Evolutionary conservation across 1,140 invertebrate genomes (phyloP), one percentile per base, ranked within the genome.

Genomic region (Branchinecta lindahli): DNA sequence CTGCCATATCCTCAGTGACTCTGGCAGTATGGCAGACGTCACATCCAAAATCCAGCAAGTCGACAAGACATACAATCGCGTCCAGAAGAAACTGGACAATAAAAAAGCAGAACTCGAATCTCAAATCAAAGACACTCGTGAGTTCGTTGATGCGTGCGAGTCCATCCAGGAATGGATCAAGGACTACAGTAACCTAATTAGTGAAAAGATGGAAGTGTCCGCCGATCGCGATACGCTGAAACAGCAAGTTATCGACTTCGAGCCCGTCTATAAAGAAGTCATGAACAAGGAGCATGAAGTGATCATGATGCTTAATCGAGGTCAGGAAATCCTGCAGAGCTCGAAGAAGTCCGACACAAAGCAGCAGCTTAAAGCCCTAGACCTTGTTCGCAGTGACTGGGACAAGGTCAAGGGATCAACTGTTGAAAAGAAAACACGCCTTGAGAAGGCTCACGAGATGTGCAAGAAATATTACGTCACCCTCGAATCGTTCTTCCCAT

Each of bases 301-400:
- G 0, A 92, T 94, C 72, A 93, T 95, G 89, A 81, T 96, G 6
- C 79, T 96, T 20, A 93, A 95, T 75, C 95, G 94, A 80, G 94
- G 93, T 73, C 82, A 86, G 70, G 89, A 91, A 74, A 82, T 90
- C 70, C 78, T 84, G 0, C 84, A 85, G 69, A 83, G 84, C 1
- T 75, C 80, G 8, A 75, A 76, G 46, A 76, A 77, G 68, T 74
- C 74, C 44, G 78, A 80, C 45, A 78, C 79, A 20, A 78, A 83
- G 75, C 80, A 78, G 7, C 78, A 84, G 0, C 81, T 84, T 73
- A 77, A 88, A 46, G 90, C 93, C 74, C 78, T 95, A 6, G 91
- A 94, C 75, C 88, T 88, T 74, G 90, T 94, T 73, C 89, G 92
- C 75, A 85, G 86, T 45, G 86, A 89, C 61, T 96, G 92, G 92